phyloP scores from a whole-genome alignment of 2,113 vertebrate species.

The Plotosus lineatus region DNA sequence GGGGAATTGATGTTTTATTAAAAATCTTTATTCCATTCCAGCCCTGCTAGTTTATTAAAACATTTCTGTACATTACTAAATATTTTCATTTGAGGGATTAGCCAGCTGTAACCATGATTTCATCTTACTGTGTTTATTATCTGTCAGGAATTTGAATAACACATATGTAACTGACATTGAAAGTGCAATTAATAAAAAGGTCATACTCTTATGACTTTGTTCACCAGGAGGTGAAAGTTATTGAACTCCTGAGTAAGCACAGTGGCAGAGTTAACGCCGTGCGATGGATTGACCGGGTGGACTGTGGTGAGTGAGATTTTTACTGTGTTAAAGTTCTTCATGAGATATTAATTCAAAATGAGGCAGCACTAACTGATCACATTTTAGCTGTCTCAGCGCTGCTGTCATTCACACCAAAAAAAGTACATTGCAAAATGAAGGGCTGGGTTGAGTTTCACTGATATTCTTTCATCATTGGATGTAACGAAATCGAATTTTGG shows the following conservation, averaged over 20 bases:
- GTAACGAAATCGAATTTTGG: neutral
- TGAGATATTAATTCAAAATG: neutral
- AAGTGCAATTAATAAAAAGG: neutral
- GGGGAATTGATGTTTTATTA: no score
- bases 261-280: conserved; percentile 83
- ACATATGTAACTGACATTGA: neutral
- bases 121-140: neutral
- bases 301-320: conserved; percentile 78
- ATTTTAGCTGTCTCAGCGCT: neutral
- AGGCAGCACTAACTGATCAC: neutral
- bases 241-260: conserved; percentile 82
- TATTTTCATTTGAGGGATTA: neutral
- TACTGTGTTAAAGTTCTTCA: neutral
- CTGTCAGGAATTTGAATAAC: neutral
- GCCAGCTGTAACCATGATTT: neutral
- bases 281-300: conserved; percentile 80
- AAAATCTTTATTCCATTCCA: no score
- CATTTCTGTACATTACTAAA: neutral
- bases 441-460: neutral
- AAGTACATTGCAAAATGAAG: neutral
- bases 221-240: conserved; percentile 70
- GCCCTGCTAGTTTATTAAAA: neutral
- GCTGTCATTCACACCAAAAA: neutral
- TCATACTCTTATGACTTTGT: conserved; percentile 34
- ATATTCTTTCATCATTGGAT: neutral